Conservation (phyloP, 1,140 invertebrate species). For the Drosophila nannoptera region DNA sequence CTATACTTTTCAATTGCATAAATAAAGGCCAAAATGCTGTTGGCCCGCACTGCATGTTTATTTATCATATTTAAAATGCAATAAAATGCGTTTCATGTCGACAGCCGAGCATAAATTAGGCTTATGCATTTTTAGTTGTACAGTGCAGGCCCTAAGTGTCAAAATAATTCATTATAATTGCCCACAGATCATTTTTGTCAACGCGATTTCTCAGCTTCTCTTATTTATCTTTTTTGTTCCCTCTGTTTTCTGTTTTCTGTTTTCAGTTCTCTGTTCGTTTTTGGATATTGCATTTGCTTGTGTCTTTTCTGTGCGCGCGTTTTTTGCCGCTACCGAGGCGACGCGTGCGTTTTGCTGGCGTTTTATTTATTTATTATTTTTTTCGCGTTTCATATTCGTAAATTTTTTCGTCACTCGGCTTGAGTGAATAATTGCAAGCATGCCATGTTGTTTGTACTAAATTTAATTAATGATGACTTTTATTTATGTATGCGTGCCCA, state of each 20-base stretch:
- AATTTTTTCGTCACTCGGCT: slow-evolving; percentile 36
- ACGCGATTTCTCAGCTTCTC: slow-evolving; percentile 29
- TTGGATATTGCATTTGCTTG: background rate
- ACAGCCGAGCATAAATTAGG: slow-evolving; percentile 66
- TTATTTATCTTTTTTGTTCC: slow-evolving; percentile 13
- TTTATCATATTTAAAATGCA: slow-evolving; percentile 78
- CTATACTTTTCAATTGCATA: slow-evolving; percentile 23
- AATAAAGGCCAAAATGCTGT: slow-evolving; percentile 28
- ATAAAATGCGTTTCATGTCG: slow-evolving; percentile 67
- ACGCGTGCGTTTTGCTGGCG: slow-evolving; percentile 63
- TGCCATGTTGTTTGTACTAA: slow-evolving; percentile 74
- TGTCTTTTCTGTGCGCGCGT: slow-evolving; percentile 18
- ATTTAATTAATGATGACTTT: slow-evolving; percentile 77
- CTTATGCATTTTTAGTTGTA: slow-evolving; percentile 73
- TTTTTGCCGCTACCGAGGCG: slow-evolving; percentile 32
- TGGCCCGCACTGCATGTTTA: slow-evolving; percentile 56
- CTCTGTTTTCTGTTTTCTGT: background rate
- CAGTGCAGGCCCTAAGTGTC: slow-evolving; percentile 72
- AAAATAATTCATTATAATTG: slow-evolving; percentile 79
- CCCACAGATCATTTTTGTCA: slow-evolving; percentile 78
- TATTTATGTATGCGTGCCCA: slow-evolving; percentile 72
- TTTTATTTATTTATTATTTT: slow-evolving; percentile 27
- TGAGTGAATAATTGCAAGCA: slow-evolving; percentile 76
- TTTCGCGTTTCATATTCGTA: slow-evolving; percentile 36
- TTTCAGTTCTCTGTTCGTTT: too few species aligned